phyloP scores from a whole-genome alignment of 1,140 invertebrate species.

The Drosophila truncata region DNA sequence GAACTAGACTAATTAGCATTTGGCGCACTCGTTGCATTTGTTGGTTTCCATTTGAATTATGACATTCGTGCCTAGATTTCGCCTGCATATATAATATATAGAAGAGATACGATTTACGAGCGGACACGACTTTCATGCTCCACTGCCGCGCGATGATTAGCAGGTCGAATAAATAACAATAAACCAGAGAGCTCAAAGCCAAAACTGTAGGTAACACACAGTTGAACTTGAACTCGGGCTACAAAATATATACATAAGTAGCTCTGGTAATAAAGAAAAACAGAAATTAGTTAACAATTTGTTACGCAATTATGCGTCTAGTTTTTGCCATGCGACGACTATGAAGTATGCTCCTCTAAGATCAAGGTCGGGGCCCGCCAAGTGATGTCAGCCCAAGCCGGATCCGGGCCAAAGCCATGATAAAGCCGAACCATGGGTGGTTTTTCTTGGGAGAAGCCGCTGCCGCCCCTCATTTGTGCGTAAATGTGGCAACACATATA shows the following conservation, averaged over 20 bases:
- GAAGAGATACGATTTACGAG: slow-evolving; percentile 70
- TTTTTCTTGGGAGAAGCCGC: slow-evolving; percentile 43
- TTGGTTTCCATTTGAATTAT: slow-evolving; percentile 59
- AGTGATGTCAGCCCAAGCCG: slow-evolving; percentile 64
- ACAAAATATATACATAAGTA: slow-evolving; percentile 35
- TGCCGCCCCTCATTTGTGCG: slow-evolving; percentile 64
- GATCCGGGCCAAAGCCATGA: slow-evolving; percentile 35
- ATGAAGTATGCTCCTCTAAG: slow-evolving; percentile 51
- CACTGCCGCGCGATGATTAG: slow-evolving; percentile 66
- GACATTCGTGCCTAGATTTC: slow-evolving; percentile 71
- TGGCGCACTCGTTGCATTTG: slow-evolving; percentile 53
- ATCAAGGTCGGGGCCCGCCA: slow-evolving; percentile 58
- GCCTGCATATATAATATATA: slow-evolving; percentile 28
- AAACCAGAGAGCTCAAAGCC: slow-evolving; percentile 35
- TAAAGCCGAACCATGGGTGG: slow-evolving; percentile 63
- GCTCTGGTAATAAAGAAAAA: slow-evolving; percentile 28
- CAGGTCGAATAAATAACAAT: slow-evolving; percentile 53
- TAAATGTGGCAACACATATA: slow-evolving; percentile 81
- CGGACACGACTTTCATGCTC: slow-evolving; percentile 82
- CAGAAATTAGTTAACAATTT: slow-evolving; percentile 77
- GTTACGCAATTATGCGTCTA: slow-evolving; percentile 77
- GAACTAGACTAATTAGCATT: slow-evolving; percentile 76
- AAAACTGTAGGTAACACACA: slow-evolving; percentile 3
- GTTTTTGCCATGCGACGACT: slow-evolving; percentile 44
- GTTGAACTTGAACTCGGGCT: slow-evolving; percentile 58